phyloP scores from a whole-genome alignment of 2,797 vertebrate species.

The Enoplosus armatus region DNA sequence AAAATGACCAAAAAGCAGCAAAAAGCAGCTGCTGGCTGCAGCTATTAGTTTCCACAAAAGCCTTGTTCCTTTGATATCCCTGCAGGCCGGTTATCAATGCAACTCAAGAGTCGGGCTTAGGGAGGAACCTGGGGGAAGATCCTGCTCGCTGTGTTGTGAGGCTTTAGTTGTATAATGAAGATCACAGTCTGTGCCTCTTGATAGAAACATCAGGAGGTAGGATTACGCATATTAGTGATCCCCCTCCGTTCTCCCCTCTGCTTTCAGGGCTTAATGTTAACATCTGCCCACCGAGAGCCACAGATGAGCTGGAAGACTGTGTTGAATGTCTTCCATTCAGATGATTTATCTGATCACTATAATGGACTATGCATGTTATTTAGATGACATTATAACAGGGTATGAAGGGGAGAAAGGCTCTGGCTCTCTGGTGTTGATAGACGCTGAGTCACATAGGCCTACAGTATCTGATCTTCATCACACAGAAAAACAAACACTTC shows the following conservation, averaged over 20 bases:
- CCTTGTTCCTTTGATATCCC: conserved; percentile 77
- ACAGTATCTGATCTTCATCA: conserved; percentile 39
- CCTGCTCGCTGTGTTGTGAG: conserved; percentile 70
- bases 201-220: conserved; percentile 83
- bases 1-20: conserved; percentile 63
- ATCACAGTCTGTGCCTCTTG: conserved; percentile 76
- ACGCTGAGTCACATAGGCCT: conserved; percentile 43
- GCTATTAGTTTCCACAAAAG: conserved; percentile 73
- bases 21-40: conserved; percentile 40
- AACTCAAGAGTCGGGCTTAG: conserved; percentile 74
- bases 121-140: conserved; percentile 71
- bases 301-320: conserved; percentile 62
- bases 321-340: conserved; percentile 73
- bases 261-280: conserved; percentile 78
- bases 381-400: conserved; percentile 72
- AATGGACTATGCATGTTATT: conserved; percentile 74
- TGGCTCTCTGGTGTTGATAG: conserved; percentile 44
- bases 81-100: conserved; percentile 66
- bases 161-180: conserved; percentile 76
- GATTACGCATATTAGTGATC: conserved; percentile 82
- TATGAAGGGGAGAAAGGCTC: conserved; percentile 58
- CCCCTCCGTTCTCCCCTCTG: conserved; percentile 63
- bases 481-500: conserved; percentile 4
- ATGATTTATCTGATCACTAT: conserved; percentile 72
- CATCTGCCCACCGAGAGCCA: conserved; percentile 70